These are phyloP conservation scores for Orientallactaga bullata DNA, from an alignment of 2,113 vertebrate genomes.

Conservation along the genomic window DNA sequence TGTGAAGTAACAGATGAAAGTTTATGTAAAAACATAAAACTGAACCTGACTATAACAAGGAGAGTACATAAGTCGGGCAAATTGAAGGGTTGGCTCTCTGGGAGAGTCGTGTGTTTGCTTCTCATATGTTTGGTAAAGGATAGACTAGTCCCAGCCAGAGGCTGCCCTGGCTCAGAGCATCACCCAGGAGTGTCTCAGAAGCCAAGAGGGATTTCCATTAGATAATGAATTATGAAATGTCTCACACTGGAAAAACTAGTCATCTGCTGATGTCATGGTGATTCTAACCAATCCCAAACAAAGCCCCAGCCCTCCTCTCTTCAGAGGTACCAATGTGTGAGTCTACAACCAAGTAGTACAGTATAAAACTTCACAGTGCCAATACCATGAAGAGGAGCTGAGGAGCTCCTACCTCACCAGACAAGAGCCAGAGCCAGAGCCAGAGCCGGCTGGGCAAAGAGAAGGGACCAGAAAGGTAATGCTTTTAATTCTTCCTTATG, in stretches of 20 bases:
- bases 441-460: slow-evolving; percentile 83
- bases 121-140: slow-evolving; percentile 74
- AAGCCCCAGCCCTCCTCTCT: slow-evolving; percentile 86
- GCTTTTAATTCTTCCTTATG: slow-evolving; percentile 83
- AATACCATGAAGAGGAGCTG: slow-evolving; percentile 86
- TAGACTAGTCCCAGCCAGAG: slow-evolving; percentile 81
- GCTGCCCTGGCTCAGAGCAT: slow-evolving; percentile 81
- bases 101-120: slow-evolving; percentile 73
- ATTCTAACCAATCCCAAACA: slow-evolving; percentile 87
- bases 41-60: slow-evolving; percentile 69
- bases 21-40: slow-evolving; percentile 77
- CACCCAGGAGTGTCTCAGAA: slow-evolving; percentile 83
- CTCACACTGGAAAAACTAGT: slow-evolving; percentile 90
- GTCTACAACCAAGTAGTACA: slow-evolving; percentile 87
- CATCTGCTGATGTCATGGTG: slow-evolving; percentile 88
- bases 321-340: slow-evolving; percentile 85
- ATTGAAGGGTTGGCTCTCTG: slow-evolving; percentile 76
- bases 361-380: slow-evolving; percentile 89
- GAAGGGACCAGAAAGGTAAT: slow-evolving; percentile 87
- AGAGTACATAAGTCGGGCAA: slow-evolving; percentile 66
- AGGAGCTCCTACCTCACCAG: slow-evolving; percentile 85
- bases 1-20: slow-evolving; percentile 79
- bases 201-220: slow-evolving; percentile 89
- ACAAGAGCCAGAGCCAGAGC: no score
- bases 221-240: slow-evolving; percentile 88